phyloP scores from a whole-genome alignment of 2,797 vertebrate species.

The Eospalax fontanierii region DNA sequence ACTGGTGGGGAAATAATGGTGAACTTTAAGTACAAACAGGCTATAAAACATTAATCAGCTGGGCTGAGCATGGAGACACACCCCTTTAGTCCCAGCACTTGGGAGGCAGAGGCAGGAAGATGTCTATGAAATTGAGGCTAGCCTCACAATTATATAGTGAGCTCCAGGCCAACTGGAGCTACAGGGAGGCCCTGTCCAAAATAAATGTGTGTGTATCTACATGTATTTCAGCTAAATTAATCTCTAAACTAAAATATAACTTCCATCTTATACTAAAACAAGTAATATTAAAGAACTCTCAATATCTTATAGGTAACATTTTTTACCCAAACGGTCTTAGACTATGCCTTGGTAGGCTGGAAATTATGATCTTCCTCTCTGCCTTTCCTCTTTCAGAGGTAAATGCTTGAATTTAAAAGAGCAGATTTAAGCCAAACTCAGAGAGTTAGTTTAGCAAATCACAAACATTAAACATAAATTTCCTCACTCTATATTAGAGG shows the following conservation, averaged over 20 bases:
- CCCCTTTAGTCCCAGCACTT: too few relatives aligned
- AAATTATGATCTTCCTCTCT: background rate
- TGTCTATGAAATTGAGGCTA: too few relatives aligned
- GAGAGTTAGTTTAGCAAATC: slow-evolving; percentile 10
- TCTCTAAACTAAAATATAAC: slow-evolving; percentile 2
- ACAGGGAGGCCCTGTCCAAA: too few relatives aligned
- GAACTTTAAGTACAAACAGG: background rate
- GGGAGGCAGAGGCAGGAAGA: too few relatives aligned
- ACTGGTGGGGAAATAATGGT: background rate
- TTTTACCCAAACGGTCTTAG: background rate
- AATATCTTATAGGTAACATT: background rate
- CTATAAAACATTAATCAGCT: background rate
- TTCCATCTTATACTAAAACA: background rate
- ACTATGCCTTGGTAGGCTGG: background rate
- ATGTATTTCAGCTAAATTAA: background rate
- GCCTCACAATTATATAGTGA: too few relatives aligned
- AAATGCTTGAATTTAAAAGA: slow-evolving; percentile 36
- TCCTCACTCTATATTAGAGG: slow-evolving; percentile 34
- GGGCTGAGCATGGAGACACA: too few relatives aligned
- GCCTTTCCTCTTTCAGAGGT: background rate
- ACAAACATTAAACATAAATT: slow-evolving; percentile 4
- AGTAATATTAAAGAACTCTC: slow-evolving; percentile 2
- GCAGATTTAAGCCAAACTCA: slow-evolving; percentile 34
- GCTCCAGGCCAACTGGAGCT: too few relatives aligned
- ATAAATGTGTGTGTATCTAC: too few relatives aligned